Conservation (phyloP, 2,113 vertebrate species). For the Ailurus styani region DNA sequence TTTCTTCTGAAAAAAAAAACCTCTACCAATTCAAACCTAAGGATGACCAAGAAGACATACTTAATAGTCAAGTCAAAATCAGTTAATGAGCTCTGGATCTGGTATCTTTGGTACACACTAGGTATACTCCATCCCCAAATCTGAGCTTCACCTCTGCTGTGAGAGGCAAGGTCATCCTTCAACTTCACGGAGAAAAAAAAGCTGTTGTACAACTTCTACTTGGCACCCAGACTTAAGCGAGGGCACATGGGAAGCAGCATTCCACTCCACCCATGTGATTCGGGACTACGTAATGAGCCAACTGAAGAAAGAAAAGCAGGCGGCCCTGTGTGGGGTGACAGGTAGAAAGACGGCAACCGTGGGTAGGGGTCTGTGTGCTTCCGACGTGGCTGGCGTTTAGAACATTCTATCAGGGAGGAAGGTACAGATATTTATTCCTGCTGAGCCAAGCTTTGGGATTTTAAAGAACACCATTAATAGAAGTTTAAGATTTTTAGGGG, state of each 20-base stretch:
- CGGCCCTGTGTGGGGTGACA: background rate
- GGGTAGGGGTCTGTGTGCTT: background rate
- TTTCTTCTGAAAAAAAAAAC: background rate
- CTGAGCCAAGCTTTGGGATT: background rate
- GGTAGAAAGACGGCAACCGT: fast-evolving
- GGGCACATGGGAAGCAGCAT: conserved; percentile 48
- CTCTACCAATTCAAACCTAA: background rate
- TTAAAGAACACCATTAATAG: background rate
- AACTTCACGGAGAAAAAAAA: conserved; percentile 54
- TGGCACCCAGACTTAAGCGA: conserved; percentile 43
- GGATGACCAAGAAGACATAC: conserved; percentile 19
- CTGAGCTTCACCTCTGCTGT: background rate
- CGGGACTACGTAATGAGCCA: background rate
- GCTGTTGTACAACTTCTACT: conserved; percentile 51
- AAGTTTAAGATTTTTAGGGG: background rate
- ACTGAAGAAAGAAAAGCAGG: background rate
- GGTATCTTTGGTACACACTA: background rate
- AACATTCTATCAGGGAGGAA: background rate
- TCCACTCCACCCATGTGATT: conserved; percentile 33
- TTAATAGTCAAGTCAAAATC: conserved; percentile 5
- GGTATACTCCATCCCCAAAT: background rate
- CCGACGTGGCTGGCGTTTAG: fast-evolving
- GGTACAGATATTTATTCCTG: background rate
- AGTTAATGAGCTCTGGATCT: background rate
- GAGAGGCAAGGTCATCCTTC: conserved; percentile 11